Conservation (phyloP, 92 coral and sea anemone species). For the Pocillopora meandrina region DNA sequence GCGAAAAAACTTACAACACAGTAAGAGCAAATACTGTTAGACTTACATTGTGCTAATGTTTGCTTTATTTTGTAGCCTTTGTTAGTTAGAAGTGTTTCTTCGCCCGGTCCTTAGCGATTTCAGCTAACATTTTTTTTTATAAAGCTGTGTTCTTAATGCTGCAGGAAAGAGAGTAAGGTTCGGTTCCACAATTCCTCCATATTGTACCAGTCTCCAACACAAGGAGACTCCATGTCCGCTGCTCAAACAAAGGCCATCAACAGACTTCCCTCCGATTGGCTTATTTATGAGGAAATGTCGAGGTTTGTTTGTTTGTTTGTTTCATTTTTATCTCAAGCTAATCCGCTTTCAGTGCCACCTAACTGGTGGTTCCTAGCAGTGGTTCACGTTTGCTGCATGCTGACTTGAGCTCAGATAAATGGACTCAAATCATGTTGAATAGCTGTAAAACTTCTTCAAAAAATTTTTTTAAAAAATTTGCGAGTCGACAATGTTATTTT, state of each 20-base stretch:
- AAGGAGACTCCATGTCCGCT: conserved; percentile 55
- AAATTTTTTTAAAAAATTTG: no score
- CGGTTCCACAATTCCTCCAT: conserved; percentile 89
- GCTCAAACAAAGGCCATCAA: conserved; percentile 74
- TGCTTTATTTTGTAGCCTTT: background rate
- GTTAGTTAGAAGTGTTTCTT: background rate
- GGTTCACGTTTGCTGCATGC: no score
- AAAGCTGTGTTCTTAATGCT: background rate
- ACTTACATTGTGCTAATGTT: no score
- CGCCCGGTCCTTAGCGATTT: no score
- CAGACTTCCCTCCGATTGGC: conserved; percentile 92
- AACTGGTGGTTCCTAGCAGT: no score
- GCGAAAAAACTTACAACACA: conserved; percentile 81
- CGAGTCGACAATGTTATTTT: no score
- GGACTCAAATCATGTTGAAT: no score
- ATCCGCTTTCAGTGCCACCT: no score
- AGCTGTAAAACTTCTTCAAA: background rate
- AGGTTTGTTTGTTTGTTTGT: conserved; percentile 54
- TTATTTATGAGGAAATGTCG: conserved; percentile 96
- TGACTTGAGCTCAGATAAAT: no score
- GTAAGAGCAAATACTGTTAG: conserved; percentile 50
- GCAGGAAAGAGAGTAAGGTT: conserved; percentile 88
- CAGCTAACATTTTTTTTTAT: no score
- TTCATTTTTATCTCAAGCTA: no score
- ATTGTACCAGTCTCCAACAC: conserved; percentile 73